These are phyloP conservation scores for Anoura caudifer DNA, from an alignment of 2,113 vertebrate genomes.

Conservation along the genomic window DNA sequence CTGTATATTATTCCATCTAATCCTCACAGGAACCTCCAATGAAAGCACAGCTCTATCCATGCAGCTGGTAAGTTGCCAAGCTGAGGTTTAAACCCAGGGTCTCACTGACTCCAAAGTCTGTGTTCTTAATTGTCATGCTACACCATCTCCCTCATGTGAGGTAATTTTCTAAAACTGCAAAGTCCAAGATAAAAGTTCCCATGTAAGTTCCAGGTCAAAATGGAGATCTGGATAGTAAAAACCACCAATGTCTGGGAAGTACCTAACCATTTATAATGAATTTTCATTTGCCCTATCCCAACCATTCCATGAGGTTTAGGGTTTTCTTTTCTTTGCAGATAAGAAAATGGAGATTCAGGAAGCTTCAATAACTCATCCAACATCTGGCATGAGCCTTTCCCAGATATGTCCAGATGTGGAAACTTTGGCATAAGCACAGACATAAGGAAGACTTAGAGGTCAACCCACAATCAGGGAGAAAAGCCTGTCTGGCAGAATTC, in stretches of 20 bases:
- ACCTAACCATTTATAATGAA: background rate
- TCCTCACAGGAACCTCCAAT: background rate
- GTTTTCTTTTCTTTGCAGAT: background rate
- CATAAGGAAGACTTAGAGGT: background rate
- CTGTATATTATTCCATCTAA: background rate
- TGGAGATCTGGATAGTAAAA: background rate
- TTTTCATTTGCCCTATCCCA: background rate
- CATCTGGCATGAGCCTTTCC: background rate
- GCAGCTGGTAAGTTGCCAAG: background rate
- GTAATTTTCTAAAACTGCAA: constrained; percentile 13
- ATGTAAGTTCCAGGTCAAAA: background rate
- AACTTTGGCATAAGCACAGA: background rate
- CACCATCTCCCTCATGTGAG: background rate
- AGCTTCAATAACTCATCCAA: background rate
- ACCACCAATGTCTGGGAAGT: background rate
- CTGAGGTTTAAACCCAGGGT: background rate
- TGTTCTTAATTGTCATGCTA: background rate
- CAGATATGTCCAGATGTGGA: background rate
- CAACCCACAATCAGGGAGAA: background rate
- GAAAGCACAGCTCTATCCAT: background rate
- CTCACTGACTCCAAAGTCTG: background rate
- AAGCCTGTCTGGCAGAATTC: background rate
- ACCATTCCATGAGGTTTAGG: background rate
- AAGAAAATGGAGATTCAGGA: background rate
- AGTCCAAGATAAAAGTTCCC: background rate